phyloP scores from a whole-genome alignment of 2,797 vertebrate species.

The Parauchenoglanis punctatus region DNA sequence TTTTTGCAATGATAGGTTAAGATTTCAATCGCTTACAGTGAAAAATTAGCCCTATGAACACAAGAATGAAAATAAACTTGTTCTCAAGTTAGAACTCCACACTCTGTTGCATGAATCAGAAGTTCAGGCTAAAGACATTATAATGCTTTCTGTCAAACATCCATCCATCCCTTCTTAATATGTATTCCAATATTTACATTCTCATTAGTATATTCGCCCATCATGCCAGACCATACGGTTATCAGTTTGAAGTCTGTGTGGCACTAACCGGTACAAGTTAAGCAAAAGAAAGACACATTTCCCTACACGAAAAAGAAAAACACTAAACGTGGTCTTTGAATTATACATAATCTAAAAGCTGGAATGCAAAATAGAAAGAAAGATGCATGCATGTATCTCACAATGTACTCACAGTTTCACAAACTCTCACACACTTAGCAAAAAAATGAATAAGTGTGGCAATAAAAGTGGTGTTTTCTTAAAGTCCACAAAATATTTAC shows the following conservation, averaged over 20 bases:
- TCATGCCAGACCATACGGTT: conserved; percentile 24
- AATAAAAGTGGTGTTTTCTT: conserved; percentile 60
- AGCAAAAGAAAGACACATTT: conserved; percentile 42
- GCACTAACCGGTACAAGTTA: conserved; percentile 43
- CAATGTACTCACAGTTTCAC: conserved; percentile 67
- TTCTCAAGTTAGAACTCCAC: conserved; percentile 28
- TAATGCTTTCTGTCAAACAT: conserved; percentile 12
- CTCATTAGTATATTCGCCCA: conserved; percentile 11
- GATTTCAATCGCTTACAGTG: conserved; percentile 23
- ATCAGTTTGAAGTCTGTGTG: conserved; percentile 32
- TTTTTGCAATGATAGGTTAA: conserved; percentile 18
- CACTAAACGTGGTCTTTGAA: conserved; percentile 47
- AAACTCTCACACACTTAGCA: conserved; percentile 68
- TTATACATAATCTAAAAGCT: conserved; percentile 52
- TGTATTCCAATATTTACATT: conserved; percentile 14
- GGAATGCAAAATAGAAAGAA: conserved; percentile 60
- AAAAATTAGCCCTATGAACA: conserved; percentile 51
- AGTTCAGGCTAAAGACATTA: conserved; percentile 25
- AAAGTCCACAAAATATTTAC: conserved; percentile 64
- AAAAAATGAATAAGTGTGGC: conserved; percentile 57
- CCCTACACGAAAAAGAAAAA: conserved; percentile 30
- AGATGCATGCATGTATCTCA: conserved; percentile 72
- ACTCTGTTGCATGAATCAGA: conserved; percentile 14
- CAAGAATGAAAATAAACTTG: conserved; percentile 41
- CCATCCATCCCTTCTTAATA: background rate